phyloP scores from a whole-genome alignment of 2,113 vertebrate genomes.

The Thunnus thynnus region DNA sequence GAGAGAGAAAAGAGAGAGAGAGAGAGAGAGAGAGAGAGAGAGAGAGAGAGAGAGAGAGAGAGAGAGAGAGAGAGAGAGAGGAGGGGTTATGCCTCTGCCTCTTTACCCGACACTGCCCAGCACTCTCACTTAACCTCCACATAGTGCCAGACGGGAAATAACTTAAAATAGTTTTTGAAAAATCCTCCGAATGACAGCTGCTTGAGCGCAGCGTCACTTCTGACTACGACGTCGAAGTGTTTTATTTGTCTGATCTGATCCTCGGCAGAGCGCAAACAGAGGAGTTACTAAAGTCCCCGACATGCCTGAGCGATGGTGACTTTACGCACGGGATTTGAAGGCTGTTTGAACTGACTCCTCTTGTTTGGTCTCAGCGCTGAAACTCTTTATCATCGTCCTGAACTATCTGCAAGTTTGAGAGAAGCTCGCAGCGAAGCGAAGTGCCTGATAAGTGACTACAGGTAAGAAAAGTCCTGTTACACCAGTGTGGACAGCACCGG shows the following conservation, averaged over 20 bases:
- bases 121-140: conserved; percentile 91
- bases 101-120: conserved; percentile 63
- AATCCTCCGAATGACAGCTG: conserved; percentile 75
- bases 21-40: conserved; percentile 20
- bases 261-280: conserved; percentile 46
- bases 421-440: conserved; percentile 12
- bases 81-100: conserved; percentile 74
- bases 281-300: conserved; percentile 85
- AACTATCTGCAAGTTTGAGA: not conserved
- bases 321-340: conserved; percentile 73
- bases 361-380: conserved; percentile 10
- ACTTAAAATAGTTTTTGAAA: conserved; percentile 89
- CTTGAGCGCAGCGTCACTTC: conserved; percentile 87
- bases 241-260: conserved; percentile 62
- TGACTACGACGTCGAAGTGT: conserved; percentile 85
- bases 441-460: conserved; percentile 41
- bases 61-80: conserved; percentile 48
- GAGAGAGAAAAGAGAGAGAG: not conserved
- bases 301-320: conserved; percentile 71
- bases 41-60: conserved; percentile 35
- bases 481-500: not conserved
- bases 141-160: conserved; percentile 92
- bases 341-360: conserved; percentile 48
- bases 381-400: not conserved
- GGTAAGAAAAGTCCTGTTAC: conserved; percentile 59